Evolutionary conservation across 1,140 invertebrate species (phyloP).

Genomic region (Pseudobourletiella spinata): DNA sequence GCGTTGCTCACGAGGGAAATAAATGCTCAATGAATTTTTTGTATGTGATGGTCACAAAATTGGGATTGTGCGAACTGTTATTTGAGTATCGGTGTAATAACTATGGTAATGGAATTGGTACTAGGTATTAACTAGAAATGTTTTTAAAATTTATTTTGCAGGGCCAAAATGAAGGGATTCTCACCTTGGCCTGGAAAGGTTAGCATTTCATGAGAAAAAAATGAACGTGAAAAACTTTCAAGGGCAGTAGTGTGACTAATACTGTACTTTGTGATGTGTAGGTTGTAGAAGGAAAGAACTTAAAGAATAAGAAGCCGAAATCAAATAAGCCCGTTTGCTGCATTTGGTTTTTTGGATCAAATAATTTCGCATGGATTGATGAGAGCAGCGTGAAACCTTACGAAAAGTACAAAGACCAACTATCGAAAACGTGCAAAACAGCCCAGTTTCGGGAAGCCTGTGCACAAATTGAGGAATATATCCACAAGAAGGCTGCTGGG

Average conservation of each 20-base stretch:
- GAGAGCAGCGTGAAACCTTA: conserved; percentile 75
- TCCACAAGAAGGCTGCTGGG: conserved; percentile 44
- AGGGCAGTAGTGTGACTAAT: too few species aligned
- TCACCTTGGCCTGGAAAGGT: conserved; percentile 87
- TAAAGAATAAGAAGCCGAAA: conserved; percentile 40
- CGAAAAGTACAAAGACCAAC: conserved; percentile 65
- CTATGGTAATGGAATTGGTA: too few species aligned
- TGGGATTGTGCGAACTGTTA: too few species aligned
- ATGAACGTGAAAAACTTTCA: too few species aligned
- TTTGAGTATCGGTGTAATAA: too few species aligned
- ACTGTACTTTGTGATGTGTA: not conserved
- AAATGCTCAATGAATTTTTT: too few species aligned
- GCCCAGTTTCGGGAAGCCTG: conserved; percentile 73
- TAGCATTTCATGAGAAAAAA: too few species aligned
- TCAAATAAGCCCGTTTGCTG: conserved; percentile 56
- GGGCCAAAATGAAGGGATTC: conserved; percentile 93
- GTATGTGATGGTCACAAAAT: too few species aligned
- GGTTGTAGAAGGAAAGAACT: conserved; percentile 36
- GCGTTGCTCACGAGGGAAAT: too few species aligned
- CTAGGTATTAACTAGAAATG: too few species aligned
- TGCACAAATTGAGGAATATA: conserved; percentile 74
- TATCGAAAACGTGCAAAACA: conserved; percentile 67
- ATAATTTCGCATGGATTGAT: conserved; percentile 91
- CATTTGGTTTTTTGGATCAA: conserved; percentile 86
- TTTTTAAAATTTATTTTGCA: conserved; percentile 41